Percentiles rank a stretch among this genome's conserved stretches.
Evolutionary conservation across 2,888 invertebrate species (phyloP).

Genomic region (Panorpa germanica): DNA sequence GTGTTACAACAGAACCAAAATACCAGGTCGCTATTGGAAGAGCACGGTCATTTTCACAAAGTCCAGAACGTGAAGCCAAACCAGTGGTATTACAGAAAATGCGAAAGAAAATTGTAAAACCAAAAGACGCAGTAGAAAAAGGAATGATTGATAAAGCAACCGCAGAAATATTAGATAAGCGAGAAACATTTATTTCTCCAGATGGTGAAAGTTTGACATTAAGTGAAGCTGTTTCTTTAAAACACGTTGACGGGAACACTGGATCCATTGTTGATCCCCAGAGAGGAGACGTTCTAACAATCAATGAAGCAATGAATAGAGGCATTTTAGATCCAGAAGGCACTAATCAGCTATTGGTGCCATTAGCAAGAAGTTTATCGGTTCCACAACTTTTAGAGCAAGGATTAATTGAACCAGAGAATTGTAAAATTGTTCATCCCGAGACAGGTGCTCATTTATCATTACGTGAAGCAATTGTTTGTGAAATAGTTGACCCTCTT

Average conservation of each 20-base stretch:
- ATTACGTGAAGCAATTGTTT: conserved; percentile 67
- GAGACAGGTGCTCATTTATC: conserved; percentile 65
- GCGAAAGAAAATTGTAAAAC: conserved; percentile 52
- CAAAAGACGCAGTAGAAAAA: conserved; percentile 57
- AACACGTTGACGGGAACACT: conserved; percentile 47
- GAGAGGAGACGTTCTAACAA: conserved; percentile 56
- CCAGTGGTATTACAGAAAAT: conserved; percentile 58
- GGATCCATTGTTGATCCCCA: conserved; percentile 73
- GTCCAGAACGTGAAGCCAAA: conserved; percentile 41
- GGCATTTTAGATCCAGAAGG: conserved; percentile 65
- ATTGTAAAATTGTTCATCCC: conserved; percentile 66
- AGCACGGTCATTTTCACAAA: conserved; percentile 31
- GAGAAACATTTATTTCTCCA: conserved; percentile 33
- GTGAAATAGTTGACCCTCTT: conserved; percentile 71
- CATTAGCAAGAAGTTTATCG: conserved; percentile 60
- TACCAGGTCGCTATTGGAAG: conserved; percentile 43
- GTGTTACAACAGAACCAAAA: conserved; percentile 41
- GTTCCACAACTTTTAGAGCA: conserved; percentile 71
- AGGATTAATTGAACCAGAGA: conserved; percentile 58
- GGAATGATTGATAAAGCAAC: conserved; percentile 64
- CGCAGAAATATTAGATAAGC: conserved; percentile 43
- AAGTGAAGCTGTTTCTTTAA: conserved; percentile 52
- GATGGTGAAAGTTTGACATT: conserved; percentile 45
- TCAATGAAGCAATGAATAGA: conserved; percentile 66
- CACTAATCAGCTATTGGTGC: conserved; percentile 56